These are phyloP conservation scores for Argyrosomus japonicus DNA, from an alignment of 2,113 vertebrate species.

Conservation along the genomic window DNA sequence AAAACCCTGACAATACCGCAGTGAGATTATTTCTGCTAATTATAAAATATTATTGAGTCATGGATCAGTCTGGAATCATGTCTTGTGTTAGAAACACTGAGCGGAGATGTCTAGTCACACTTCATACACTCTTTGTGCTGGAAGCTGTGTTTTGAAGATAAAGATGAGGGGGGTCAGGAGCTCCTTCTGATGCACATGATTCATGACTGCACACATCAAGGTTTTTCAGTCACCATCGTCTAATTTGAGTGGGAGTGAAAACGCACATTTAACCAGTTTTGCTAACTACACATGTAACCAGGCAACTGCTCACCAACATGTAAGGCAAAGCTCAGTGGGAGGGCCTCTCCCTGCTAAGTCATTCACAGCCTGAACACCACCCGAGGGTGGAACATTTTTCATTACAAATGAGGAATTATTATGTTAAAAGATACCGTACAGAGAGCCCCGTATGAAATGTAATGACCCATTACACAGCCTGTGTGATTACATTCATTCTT, in stretches of 20 bases:
- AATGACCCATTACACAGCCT: slow-evolving; percentile 1
- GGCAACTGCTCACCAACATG: slow-evolving; percentile 64
- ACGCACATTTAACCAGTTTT: slow-evolving; percentile 49
- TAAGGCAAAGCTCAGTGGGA: slow-evolving; percentile 42
- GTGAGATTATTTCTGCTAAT: slow-evolving; percentile 6
- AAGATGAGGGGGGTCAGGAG: background rate
- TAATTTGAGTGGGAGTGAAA: slow-evolving; percentile 48
- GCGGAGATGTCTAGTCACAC: background rate
- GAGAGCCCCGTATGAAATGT: slow-evolving; percentile 3
- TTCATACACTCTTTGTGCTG: background rate
- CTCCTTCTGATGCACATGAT: slow-evolving; percentile 28
- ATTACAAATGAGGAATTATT: slow-evolving; percentile 24
- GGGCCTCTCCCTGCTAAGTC: slow-evolving; percentile 46
- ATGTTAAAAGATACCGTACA: background rate
- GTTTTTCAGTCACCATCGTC: slow-evolving; percentile 21
- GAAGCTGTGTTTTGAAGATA: slow-evolving; percentile 6
- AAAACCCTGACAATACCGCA: slow-evolving; percentile 13
- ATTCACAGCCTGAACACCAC: slow-evolving; percentile 40
- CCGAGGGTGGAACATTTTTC: slow-evolving; percentile 19
- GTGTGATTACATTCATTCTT: slow-evolving; percentile 18
- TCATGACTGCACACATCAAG: slow-evolving; percentile 12
- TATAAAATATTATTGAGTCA: slow-evolving; percentile 5
- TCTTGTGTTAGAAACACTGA: background rate
- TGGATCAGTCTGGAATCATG: background rate
- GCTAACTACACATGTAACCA: slow-evolving; percentile 67